Evolutionary conservation across 1,140 invertebrate species (phyloP), one percentile per base, ranked within the genome.

Genomic region (Euura saliciscinereae): DNA sequence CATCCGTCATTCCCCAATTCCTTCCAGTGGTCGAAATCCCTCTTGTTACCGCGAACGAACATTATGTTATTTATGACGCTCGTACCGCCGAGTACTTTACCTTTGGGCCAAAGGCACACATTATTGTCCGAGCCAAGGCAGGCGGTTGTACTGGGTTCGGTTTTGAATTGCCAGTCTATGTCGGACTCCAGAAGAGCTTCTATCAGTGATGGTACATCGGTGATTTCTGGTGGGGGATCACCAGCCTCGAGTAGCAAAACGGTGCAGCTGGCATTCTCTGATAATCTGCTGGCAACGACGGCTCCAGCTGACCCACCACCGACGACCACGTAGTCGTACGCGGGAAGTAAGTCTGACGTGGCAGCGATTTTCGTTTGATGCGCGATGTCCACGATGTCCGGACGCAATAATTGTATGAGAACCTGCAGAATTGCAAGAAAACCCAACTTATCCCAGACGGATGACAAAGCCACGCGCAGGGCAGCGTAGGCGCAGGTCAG

Each of bases 241-340:
- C 92, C 91, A 7, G 94, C 95, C 89, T 97, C 96, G 44, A 97
- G 84, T 5, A 97, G 86, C 65, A 97, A 88, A 2, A 96, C 92
- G 74, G 90, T 93, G 93, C 93, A 94, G 71, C 91, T 86, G 4
- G 89, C 87, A 3, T 92, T 81, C 82, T 97, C 96, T 2, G 93
- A 93, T 45, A 98, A 85, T 2, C 96, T 90, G 78, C 92, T 96
- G 2, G 96, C 96, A 8, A 98, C 89, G 4, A 98, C 96, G 4
- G 94, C 94, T 0, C 96, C 95, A 2, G 95, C 94, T 0, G 94
- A 95, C 1, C 96, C 97, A 28, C 28, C 28, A 28, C 28, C 28
- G 28, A 28, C 28, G 28, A 28, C 28, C 28, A 28, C 0, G 28
- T 94, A 94, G 79, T 94, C 92, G 72, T 94, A 94, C 13, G 83